Evolutionary conservation across 2,888 invertebrate genomes (phyloP).

Genomic region (Stenodema calcarata): DNA sequence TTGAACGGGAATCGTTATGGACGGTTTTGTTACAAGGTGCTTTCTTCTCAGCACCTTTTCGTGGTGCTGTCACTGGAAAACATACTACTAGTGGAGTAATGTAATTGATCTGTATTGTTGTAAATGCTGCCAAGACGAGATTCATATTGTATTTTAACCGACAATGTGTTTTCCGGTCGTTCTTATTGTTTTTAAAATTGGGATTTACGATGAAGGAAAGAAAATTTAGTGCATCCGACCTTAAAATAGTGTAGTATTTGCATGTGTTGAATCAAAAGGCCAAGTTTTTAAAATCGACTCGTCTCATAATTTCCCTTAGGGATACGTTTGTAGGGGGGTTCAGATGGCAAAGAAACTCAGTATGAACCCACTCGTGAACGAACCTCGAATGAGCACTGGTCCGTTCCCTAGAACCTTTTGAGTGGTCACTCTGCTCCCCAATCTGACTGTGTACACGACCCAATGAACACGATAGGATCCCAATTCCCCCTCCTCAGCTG

Average conservation of each 20-base stretch:
- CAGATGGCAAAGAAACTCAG: neutral
- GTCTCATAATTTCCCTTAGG: neutral
- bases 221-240: no score
- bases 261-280: neutral
- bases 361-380: neutral
- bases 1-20: constrained; percentile 15
- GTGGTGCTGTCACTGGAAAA: no score
- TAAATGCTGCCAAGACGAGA: no score
- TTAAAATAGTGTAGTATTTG: no score
- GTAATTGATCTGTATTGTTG: no score
- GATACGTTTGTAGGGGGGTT: neutral
- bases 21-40: neutral
- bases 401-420: neutral
- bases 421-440: neutral
- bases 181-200: no score
- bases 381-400: neutral
- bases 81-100: no score
- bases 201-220: no score
- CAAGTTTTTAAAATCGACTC: neutral
- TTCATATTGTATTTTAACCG: no score
- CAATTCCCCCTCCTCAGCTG: neutral
- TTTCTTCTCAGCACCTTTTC: neutral
- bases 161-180: no score
- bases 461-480: neutral
- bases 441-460: neutral